phyloP scores from a whole-genome alignment of 1,140 invertebrate species.

The Pseudachorutes palmiensis region DNA sequence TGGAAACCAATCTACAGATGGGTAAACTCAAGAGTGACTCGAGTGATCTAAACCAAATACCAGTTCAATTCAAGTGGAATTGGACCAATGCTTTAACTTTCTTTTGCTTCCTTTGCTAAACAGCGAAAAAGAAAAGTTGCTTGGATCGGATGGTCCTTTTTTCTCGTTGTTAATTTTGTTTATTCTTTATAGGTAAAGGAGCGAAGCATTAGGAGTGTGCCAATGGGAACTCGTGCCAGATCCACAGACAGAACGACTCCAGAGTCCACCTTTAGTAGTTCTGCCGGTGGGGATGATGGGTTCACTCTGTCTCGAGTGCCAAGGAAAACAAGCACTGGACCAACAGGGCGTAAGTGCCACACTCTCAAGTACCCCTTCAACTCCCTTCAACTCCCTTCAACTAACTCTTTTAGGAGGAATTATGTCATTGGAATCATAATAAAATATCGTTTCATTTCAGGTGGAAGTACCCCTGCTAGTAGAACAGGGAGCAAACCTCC shows the following conservation, averaged over 20 bases:
- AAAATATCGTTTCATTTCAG: constrained; percentile 39
- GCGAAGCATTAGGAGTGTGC: constrained; percentile 71
- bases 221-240: constrained; percentile 61
- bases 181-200: constrained; percentile 65
- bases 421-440: not conserved
- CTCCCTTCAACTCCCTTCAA: not conserved
- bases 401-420: not conserved
- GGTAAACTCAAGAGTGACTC: constrained; percentile 21
- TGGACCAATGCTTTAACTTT: not conserved
- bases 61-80: not conserved
- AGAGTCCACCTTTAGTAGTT: constrained; percentile 60
- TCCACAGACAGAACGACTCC: constrained; percentile 63
- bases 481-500: constrained; percentile 75
- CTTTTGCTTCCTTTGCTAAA: not conserved
- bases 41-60: not conserved
- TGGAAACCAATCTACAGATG: constrained; percentile 37
- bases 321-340: constrained; percentile 40
- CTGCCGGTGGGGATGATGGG: constrained; percentile 60
- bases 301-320: constrained; percentile 45
- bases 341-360: constrained; percentile 33
- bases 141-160: no score
- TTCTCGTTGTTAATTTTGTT: not conserved
- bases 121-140: not conserved
- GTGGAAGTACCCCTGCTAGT: constrained; percentile 52
- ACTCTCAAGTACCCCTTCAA: no score